Percentiles rank a stretch among this genome's conserved stretches.
Evolutionary conservation across 2,888 invertebrate genomes (phyloP).

Genomic region (Seladonia tumulorum): DNA sequence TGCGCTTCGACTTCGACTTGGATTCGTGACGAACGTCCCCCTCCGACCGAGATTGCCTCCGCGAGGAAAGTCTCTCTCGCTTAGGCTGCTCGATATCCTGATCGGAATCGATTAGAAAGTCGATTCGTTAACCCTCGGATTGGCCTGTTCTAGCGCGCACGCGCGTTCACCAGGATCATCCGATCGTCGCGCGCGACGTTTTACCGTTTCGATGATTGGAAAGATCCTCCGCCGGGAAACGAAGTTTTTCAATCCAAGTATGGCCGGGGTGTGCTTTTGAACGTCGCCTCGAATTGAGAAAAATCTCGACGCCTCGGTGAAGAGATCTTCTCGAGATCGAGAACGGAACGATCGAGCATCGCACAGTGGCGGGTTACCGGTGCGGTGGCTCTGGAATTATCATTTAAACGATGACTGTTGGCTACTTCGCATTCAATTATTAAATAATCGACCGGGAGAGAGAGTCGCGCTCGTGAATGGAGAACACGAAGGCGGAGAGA

Average conservation of each 20-base stretch:
- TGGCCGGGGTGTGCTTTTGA: background rate
- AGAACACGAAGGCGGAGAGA: conserved; percentile 11
- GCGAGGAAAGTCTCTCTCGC: conserved; percentile 22
- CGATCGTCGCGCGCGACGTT: conserved; percentile 13
- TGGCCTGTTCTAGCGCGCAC: conserved; percentile 36
- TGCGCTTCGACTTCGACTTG: conserved; percentile 40
- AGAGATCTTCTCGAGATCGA: background rate
- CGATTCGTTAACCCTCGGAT: conserved; percentile 62
- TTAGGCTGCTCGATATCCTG: conserved; percentile 58
- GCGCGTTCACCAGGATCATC: conserved; percentile 48
- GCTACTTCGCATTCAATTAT: conserved; percentile 83
- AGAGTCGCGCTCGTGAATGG: conserved; percentile 56
- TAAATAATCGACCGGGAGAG: conserved; percentile 80
- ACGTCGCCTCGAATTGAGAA: conserved; percentile 19
- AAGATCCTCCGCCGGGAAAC: conserved; percentile 38
- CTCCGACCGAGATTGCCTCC: background rate
- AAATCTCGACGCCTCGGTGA: background rate
- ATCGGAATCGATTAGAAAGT: conserved; percentile 56
- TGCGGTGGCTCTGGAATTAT: conserved; percentile 77
- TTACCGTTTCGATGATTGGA: conserved; percentile 35
- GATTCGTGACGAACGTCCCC: conserved; percentile 35
- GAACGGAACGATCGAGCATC: background rate
- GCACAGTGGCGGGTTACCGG: conserved; percentile 51
- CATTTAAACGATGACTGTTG: conserved; percentile 83
- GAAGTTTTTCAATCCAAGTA: conserved; percentile 37